These are phyloP conservation scores for Oostethus manadensis DNA, from an alignment of 2,113 vertebrate species.

Conservation along the genomic window DNA sequence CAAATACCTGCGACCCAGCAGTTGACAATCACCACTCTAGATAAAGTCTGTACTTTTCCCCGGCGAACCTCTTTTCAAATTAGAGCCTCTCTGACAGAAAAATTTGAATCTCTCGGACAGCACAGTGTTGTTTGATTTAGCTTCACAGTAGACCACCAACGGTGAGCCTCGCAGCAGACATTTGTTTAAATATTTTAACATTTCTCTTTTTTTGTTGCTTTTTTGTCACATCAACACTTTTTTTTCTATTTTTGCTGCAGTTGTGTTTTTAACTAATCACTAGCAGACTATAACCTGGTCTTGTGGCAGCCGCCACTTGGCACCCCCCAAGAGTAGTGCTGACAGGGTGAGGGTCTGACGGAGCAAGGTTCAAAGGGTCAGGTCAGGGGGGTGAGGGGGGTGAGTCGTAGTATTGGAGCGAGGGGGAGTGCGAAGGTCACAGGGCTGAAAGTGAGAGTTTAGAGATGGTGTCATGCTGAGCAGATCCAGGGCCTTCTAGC, in stretches of 20 bases:
- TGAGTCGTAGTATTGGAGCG: conserved; percentile 11
- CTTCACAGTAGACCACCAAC: conserved; percentile 68
- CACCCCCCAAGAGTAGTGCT: conserved; percentile 52
- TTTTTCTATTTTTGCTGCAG: conserved; percentile 12
- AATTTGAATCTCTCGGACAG: conserved; percentile 52
- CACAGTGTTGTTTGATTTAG: conserved; percentile 56
- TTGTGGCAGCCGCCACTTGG: conserved; percentile 36
- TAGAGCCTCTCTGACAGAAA: conserved; percentile 54
- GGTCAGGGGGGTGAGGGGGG: conserved; percentile 41
- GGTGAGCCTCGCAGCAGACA: conserved; percentile 53
- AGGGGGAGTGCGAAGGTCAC: conserved; percentile 52
- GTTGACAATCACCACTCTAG: conserved; percentile 5
- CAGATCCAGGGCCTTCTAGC: conserved; percentile 60
- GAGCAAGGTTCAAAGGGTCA: conserved; percentile 58
- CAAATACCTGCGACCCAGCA: no score
- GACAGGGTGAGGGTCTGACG: conserved; percentile 55
- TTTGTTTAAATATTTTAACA: conserved; percentile 61
- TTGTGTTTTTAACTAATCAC: conserved; percentile 70
- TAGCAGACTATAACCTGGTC: conserved; percentile 47
- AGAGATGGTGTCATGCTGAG: conserved; percentile 62
- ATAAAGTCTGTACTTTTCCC: conserved; percentile 31
- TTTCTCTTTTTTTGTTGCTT: conserved; percentile 9
- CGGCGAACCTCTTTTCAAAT: conserved; percentile 21
- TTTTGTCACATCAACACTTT: conserved; percentile 38
- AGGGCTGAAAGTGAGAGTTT: conserved; percentile 61